Conservation (phyloP, 2,113 vertebrate genomes). For the Synodontis membranacea region DNA sequence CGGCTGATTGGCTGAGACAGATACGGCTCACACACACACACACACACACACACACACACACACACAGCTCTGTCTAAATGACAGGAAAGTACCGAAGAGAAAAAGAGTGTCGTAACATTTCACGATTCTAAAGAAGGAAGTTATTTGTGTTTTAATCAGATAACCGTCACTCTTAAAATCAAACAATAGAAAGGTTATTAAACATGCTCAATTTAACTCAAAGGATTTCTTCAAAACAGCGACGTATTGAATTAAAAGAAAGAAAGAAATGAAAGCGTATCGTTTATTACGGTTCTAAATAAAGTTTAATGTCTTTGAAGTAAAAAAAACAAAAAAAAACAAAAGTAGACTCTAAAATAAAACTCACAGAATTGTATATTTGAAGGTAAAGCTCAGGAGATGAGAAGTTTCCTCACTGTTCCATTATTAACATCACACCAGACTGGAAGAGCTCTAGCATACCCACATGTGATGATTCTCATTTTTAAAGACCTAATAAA, state of each 20-base stretch:
- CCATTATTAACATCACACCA: too few species aligned
- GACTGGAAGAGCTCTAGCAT: background rate
- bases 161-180: background rate
- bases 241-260: too few species aligned
- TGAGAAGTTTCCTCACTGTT: background rate
- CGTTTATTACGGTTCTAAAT: background rate
- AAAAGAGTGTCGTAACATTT: background rate
- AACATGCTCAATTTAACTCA: too few species aligned
- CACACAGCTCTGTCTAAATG: background rate
- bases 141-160: background rate
- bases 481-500: too few species aligned
- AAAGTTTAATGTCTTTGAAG: background rate
- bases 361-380: background rate
- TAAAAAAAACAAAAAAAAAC: too few species aligned
- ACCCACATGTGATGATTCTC: background rate
- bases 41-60: constrained; percentile 3
- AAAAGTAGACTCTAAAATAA: too few species aligned
- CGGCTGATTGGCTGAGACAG: constrained; percentile 42
- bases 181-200: background rate
- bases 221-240: background rate
- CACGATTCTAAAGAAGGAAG: background rate
- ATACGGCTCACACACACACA: background rate
- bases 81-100: background rate
- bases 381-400: background rate
- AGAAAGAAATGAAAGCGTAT: too few species aligned